A percentile compares a stretch with the other conserved stretches of the same genome.
These are phyloP conservation scores for Crotalus horridus DNA, from an alignment of 2,113 vertebrate species.

Conservation along the genomic window DNA sequence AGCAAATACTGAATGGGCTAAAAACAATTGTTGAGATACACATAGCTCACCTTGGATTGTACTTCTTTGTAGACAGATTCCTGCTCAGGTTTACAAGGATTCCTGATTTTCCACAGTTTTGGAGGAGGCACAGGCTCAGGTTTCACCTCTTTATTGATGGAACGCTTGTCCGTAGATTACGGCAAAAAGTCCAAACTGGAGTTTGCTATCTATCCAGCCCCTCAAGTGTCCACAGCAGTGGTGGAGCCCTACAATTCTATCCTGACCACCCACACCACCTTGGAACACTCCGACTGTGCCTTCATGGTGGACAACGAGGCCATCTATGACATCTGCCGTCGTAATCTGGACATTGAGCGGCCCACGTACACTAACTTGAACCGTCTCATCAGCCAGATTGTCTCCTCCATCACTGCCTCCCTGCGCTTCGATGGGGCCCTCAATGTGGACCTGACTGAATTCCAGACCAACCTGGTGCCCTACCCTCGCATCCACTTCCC, in stretches of 20 bases:
- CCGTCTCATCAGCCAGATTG: constrained; percentile 76
- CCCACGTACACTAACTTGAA: constrained; percentile 79
- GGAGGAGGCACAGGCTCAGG: constrained; percentile 72
- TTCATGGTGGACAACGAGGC: constrained; percentile 84
- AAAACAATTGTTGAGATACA: neutral
- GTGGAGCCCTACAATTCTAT: constrained; percentile 83
- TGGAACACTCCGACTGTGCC: constrained; percentile 78
- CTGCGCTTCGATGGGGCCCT: constrained; percentile 76
- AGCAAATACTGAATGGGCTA: neutral
- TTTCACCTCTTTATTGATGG: constrained; percentile 83
- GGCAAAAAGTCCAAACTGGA: constrained; percentile 89
- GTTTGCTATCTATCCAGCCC: constrained; percentile 87
- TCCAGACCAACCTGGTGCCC: constrained; percentile 81
- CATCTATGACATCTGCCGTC: constrained; percentile 76
- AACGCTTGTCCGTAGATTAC: constrained; percentile 85
- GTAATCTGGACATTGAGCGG: constrained; percentile 71
- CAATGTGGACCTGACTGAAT: constrained; percentile 78
- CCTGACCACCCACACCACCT: constrained; percentile 75
- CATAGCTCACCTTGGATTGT: neutral
- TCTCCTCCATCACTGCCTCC: constrained; percentile 79
- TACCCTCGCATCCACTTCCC: constrained; percentile 82
- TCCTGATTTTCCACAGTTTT: constrained; percentile 74
- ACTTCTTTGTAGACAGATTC: constrained; percentile 59
- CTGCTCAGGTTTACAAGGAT: constrained; percentile 71
- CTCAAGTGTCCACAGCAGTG: constrained; percentile 78